Percentiles rank a stretch among this genome's conserved stretches.
These are phyloP conservation scores for Latrodectus elegans DNA, from an alignment of 2,888 invertebrate genomes.

Conservation along the genomic window DNA sequence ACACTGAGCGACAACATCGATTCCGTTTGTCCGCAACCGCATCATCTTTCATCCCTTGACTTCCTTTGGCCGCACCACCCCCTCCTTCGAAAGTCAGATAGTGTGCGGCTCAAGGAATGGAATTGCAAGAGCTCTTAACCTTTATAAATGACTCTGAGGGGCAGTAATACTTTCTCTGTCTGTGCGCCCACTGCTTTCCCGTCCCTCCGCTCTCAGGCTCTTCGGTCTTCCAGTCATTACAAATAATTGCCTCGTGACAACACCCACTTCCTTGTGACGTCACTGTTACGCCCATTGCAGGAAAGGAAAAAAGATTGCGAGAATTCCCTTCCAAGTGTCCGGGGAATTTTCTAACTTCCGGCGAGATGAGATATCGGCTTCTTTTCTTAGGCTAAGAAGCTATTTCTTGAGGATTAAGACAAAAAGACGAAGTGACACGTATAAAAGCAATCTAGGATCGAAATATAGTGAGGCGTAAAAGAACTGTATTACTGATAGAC, in stretches of 20 bases:
- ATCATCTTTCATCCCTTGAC: conserved; percentile 34
- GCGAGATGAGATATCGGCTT: neutral
- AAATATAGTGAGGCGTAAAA: neutral
- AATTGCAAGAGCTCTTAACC: conserved; percentile 36
- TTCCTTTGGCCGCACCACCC: neutral
- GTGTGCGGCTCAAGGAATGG: neutral
- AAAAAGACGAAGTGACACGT: neutral
- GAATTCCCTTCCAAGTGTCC: neutral
- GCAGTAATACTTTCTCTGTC: conserved; percentile 23
- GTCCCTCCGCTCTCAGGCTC: neutral
- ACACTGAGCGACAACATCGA: conserved; percentile 1
- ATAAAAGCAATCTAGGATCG: neutral
- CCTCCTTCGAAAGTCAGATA: conserved; percentile 7
- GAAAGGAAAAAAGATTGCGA: neutral
- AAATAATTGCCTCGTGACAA: conserved; percentile 55
- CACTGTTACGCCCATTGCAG: conserved; percentile 32
- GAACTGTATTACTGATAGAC: too few relatives aligned
- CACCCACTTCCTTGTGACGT: conserved; percentile 42
- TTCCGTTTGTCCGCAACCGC: conserved; percentile 31
- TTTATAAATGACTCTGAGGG: conserved; percentile 54
- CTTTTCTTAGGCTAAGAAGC: neutral
- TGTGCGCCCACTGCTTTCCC: neutral
- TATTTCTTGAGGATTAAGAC: neutral
- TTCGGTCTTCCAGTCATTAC: conserved; percentile 37
- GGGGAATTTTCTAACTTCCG: conserved; percentile 30